A percentile compares a stretch with the other conserved stretches of the same genome.
phyloP scores from a whole-genome alignment of 2,113 vertebrate genomes.

The Scolopax mira region DNA sequence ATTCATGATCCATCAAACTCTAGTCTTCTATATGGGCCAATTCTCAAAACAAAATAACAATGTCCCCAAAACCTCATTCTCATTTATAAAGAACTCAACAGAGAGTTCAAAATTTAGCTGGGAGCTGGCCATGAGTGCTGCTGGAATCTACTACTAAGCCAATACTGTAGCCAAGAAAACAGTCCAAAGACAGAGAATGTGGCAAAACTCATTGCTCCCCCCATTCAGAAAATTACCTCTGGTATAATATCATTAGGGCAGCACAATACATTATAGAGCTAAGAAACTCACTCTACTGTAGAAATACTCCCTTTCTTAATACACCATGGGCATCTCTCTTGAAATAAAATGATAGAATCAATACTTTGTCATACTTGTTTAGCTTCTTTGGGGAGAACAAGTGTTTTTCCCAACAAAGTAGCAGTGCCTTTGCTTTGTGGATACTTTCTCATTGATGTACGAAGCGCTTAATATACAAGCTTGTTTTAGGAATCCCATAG shows the following conservation, averaged over 20 bases:
- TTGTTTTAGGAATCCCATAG: not conserved
- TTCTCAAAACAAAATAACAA: not conserved
- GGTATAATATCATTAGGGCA: not conserved
- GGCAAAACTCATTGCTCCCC: not conserved
- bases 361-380: not conserved
- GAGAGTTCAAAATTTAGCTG: not conserved
- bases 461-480: not conserved
- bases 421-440: not conserved
- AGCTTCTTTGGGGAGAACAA: not conserved
- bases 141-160: not conserved
- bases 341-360: not conserved
- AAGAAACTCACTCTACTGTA: not conserved
- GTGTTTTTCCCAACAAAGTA: not conserved
- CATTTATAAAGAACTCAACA: not conserved
- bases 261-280: not conserved
- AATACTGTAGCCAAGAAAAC: not conserved
- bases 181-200: not conserved
- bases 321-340: not conserved
- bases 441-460: not conserved
- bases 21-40: not conserved
- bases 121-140: not conserved
- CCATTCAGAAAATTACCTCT: not conserved
- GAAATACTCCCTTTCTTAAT: not conserved
- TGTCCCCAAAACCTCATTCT: not conserved
- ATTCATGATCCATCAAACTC: not conserved